These are phyloP conservation scores for Crocidura indochinensis DNA, from an alignment of 2,797 vertebrate genomes.

Conservation along the genomic window DNA sequence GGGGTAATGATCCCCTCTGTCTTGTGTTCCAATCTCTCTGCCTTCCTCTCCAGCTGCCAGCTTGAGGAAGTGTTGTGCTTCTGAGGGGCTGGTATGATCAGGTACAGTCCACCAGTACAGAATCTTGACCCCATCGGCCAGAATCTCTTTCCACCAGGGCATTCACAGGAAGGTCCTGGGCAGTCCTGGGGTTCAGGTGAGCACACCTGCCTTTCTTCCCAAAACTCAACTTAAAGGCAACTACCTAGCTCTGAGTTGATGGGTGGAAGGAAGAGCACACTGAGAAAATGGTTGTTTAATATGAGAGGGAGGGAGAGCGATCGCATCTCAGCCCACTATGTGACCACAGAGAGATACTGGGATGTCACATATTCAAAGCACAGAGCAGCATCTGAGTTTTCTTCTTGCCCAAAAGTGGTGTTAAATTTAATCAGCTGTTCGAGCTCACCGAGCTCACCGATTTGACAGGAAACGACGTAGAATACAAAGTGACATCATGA, in stretches of 20 bases:
- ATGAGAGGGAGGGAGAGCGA: fast-evolving
- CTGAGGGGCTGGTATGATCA: not conserved
- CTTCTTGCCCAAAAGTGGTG: not conserved
- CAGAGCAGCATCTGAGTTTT: not conserved
- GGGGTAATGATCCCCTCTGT: fast-evolving
- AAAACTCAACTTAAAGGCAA: not conserved
- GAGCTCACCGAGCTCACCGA: too few relatives aligned
- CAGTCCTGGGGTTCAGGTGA: not conserved
- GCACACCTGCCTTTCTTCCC: not conserved
- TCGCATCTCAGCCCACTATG: not conserved
- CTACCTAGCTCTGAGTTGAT: not conserved
- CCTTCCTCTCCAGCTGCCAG: not conserved
- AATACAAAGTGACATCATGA: not conserved
- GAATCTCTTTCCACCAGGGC: too few relatives aligned
- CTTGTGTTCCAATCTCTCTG: not conserved
- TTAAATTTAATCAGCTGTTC: not conserved
- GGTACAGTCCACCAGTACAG: not conserved
- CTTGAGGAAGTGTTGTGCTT: not conserved
- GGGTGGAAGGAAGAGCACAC: not conserved
- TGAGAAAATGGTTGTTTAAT: not conserved
- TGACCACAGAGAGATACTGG: not conserved
- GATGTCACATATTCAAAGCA: fast-evolving
- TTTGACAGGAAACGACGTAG: not conserved
- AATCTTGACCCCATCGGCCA: not conserved
- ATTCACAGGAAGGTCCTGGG: not conserved